Conservation (phyloP, 1,140 invertebrate genomes). For the Pseudobourletiella spinata region DNA sequence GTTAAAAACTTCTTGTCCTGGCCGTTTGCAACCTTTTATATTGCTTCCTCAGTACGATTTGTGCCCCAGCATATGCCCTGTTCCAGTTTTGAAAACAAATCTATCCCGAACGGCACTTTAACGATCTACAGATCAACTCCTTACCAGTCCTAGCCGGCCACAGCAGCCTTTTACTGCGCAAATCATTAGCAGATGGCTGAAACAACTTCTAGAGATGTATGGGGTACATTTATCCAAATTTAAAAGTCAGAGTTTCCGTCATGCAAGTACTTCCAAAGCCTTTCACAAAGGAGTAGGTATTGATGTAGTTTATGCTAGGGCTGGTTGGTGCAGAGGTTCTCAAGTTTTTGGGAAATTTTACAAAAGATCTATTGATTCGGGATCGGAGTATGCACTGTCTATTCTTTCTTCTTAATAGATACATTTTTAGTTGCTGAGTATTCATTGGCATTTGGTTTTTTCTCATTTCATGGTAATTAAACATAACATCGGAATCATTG, state of each 20-base stretch:
- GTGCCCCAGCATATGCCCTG: neutral
- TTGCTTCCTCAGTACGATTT: neutral
- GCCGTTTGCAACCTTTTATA: neutral
- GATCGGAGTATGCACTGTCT: too few relatives aligned
- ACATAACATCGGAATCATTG: too few relatives aligned
- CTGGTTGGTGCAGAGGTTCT: conserved; percentile 4
- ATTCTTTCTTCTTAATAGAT: too few relatives aligned
- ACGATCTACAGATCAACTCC: neutral
- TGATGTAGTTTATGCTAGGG: neutral
- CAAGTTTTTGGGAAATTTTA: conserved; percentile 1
- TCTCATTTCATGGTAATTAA: too few relatives aligned
- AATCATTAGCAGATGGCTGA: conserved; percentile 3
- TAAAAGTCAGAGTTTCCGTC: conserved; percentile 1
- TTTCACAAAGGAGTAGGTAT: neutral
- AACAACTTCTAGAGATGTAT: neutral
- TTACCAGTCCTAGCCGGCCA: neutral
- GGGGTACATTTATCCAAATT: neutral
- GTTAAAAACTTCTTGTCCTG: neutral
- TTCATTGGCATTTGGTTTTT: too few relatives aligned
- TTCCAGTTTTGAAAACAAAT: neutral
- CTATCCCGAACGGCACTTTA: neutral
- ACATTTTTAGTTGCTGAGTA: too few relatives aligned
- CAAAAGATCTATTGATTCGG: too few relatives aligned
- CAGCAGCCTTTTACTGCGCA: neutral
- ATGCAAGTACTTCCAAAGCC: conserved; percentile 5